A percentile compares a stretch with the other conserved stretches of the same genome.
phyloP scores from a whole-genome alignment of 1,140 invertebrate genomes.

The Geopemphigus sp. region DNA sequence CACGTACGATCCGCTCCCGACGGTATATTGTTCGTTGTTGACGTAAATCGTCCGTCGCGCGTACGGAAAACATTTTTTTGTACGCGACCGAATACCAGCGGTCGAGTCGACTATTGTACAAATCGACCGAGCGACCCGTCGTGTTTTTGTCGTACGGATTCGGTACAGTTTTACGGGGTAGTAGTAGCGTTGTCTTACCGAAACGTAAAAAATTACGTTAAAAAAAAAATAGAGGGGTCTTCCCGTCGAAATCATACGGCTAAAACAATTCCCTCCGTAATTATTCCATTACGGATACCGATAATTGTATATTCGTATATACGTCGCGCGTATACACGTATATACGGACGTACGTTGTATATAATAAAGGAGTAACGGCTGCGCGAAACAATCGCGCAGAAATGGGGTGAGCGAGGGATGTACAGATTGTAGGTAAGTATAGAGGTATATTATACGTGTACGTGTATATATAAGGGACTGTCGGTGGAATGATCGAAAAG shows the following conservation, averaged over 20 bases:
- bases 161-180: no score
- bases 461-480: neutral
- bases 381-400: conserved; percentile 13
- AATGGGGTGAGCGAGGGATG: conserved; percentile 28
- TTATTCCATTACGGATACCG: neutral
- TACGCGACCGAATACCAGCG: no score
- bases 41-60: no score
- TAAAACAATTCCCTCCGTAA: conserved; percentile 3
- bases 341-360: neutral
- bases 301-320: neutral
- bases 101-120: no score
- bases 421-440: neutral
- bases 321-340: neutral
- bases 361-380: neutral
- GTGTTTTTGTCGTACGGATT: no score
- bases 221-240: neutral
- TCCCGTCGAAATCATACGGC: neutral
- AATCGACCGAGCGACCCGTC: no score
- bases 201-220: no score
- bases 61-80: no score
- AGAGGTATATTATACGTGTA: no score
- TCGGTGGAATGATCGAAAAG: conserved; percentile 9
- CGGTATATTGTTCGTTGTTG: no score
- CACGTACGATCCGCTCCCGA: no score
- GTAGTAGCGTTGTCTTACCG: no score